phyloP scores from a whole-genome alignment of 2,888 invertebrate species.

The Drosophila nigritarsus region DNA sequence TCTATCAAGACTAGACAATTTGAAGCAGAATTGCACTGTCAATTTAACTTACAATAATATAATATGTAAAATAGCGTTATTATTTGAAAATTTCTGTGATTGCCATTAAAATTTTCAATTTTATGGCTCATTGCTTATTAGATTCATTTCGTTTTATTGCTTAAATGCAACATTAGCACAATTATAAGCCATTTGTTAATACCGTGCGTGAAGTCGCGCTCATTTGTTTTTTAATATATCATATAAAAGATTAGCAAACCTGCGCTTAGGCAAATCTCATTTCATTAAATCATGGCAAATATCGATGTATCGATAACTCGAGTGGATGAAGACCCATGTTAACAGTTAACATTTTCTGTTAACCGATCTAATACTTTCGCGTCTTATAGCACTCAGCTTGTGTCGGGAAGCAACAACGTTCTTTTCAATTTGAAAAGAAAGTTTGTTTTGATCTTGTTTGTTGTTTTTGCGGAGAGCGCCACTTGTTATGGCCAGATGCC shows the following conservation, averaged over 20 bases:
- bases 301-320: neutral
- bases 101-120: neutral
- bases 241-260: neutral
- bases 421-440: conserved; percentile 36
- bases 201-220: neutral
- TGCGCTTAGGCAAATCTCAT: neutral
- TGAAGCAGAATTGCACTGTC: neutral
- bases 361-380: neutral
- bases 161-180: neutral
- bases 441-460: conserved; percentile 28
- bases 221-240: neutral
- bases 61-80: neutral
- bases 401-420: neutral
- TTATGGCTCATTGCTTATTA: neutral
- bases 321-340: neutral
- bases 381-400: conserved; percentile 29
- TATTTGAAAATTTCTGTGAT: neutral
- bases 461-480: conserved; percentile 52
- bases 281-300: neutral
- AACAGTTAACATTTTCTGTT: conserved; percentile 1
- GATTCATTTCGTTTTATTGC: neutral
- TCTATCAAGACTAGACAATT: neutral
- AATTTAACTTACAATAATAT: neutral
- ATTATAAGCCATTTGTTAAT: neutral
- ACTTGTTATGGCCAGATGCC: conserved; percentile 57